Evolutionary conservation across 2,797 vertebrate genomes (phyloP).

Genomic region (Sebastes itinus): DNA sequence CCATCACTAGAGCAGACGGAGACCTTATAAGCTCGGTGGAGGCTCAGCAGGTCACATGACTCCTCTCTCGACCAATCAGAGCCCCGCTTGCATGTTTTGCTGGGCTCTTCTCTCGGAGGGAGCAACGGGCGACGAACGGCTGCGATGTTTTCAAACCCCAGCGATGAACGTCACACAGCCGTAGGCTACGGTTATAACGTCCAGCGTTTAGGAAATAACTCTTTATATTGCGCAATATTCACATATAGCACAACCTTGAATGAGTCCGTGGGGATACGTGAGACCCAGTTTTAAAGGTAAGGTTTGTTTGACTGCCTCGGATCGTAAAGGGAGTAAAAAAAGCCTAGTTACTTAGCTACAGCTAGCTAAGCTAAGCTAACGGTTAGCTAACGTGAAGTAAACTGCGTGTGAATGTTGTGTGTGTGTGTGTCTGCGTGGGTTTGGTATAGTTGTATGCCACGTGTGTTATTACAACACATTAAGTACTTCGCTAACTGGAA

Average conservation of each 20-base stretch:
- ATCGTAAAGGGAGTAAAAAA: slow-evolving; percentile 30
- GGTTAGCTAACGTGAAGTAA: slow-evolving; percentile 77
- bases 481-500: not conserved
- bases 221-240: slow-evolving; percentile 51
- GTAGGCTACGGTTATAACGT: slow-evolving; percentile 76
- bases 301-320: slow-evolving; percentile 33
- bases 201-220: slow-evolving; percentile 65
- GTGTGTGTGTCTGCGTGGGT: slow-evolving; percentile 49
- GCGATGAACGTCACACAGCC: slow-evolving; percentile 81
- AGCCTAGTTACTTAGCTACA: slow-evolving; percentile 66
- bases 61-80: slow-evolving; percentile 63
- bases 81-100: slow-evolving; percentile 76
- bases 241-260: slow-evolving; percentile 42
- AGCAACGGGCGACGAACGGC: slow-evolving; percentile 77
- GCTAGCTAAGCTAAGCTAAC: slow-evolving; percentile 55
- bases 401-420: slow-evolving; percentile 75
- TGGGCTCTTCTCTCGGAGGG: slow-evolving; percentile 77
- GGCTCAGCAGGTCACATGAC: slow-evolving; percentile 72
- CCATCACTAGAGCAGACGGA: slow-evolving; percentile 56
- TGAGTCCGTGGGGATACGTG: slow-evolving; percentile 61
- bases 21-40: slow-evolving; percentile 66
- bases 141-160: slow-evolving; percentile 87
- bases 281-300: slow-evolving; percentile 74
- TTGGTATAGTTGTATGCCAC: slow-evolving; percentile 68
- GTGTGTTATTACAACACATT: slow-evolving; percentile 61